Base-by-base conservation (phyloP, 1,140 invertebrate genomes). In the Drosophila leontia region DNA sequence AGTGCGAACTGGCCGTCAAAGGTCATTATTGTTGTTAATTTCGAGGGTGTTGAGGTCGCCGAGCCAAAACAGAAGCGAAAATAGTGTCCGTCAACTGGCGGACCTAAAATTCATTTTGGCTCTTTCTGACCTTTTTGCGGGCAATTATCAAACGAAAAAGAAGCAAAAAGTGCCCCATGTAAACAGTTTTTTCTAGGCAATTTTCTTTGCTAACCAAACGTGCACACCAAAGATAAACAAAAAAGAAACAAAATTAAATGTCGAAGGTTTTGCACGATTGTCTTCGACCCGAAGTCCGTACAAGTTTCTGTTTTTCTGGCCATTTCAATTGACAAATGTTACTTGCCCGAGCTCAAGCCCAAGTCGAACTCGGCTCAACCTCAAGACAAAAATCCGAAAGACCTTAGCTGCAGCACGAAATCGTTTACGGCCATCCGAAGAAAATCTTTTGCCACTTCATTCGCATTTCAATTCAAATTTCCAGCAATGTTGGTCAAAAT, bases 211-310 rank as follows among this genome's bases (percentile, higher is more conserved):
- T 64, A 76, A 74, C 74, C 70, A 75, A 87, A 87, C 84, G 84
- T 87, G 84, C 85, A 70, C 63, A 67, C 56, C 65, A 69, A 68
- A 75, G 80, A 68, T 60, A 65, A 76, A 75, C 58, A 71, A 82
- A 83, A 87, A 77, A 75, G 78, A 75, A 69, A 74, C 79, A 71
- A 91, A 90, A 91, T 90, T 90, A 90, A 90, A 90, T 90, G 85
- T 86, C 85, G 85, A 90, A 90, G 85, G 85, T 82, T 90, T 90
- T 91, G 84, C 85, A 88, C 84, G 86, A 90, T 75, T 90, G 84
- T 82, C 78, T 84, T 59, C 70, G 55, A 59, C 51, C 51, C 68
- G 55, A 13, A 51, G 53, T 35, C 9, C 11, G 45, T 72, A 74
- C 70, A 60, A 74, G 70, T 72, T 37, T 60, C 37, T 67, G 56